phyloP scores from a whole-genome alignment of 1,140 invertebrate species.

The Aradophagus sp. region DNA sequence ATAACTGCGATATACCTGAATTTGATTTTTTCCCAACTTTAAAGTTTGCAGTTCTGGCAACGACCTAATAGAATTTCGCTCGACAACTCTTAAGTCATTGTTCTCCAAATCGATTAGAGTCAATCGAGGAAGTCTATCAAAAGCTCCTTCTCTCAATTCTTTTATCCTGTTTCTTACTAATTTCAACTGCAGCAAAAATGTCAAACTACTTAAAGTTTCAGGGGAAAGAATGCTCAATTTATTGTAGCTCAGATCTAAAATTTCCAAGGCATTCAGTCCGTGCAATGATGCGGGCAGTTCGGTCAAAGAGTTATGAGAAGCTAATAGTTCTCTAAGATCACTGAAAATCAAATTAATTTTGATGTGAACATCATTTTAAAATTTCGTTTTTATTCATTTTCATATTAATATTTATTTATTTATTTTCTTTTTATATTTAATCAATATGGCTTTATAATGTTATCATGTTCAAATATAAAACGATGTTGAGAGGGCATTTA shows the following conservation, averaged over 20 bases:
- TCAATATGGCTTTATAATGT: too few species aligned
- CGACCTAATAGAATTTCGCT: conserved; percentile 83
- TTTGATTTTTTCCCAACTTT: conserved; percentile 84
- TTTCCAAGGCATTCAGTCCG: conserved; percentile 79
- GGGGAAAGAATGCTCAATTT: conserved; percentile 82
- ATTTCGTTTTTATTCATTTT: too few species aligned
- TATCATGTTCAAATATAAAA: too few species aligned
- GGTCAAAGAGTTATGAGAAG: conserved; percentile 85
- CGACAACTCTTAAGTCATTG: conserved; percentile 86
- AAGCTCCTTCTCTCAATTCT: conserved; percentile 82
- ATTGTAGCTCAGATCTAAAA: conserved; percentile 87
- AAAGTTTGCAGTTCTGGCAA: conserved; percentile 85
- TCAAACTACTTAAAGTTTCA: conserved; percentile 80
- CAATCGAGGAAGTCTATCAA: conserved; percentile 82
- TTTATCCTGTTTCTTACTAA: conserved; percentile 85
- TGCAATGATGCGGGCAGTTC: conserved; percentile 83
- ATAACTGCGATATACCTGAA: conserved; percentile 74
- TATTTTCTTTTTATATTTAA: too few species aligned
- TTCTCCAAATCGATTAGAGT: conserved; percentile 85
- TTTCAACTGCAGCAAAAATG: conserved; percentile 80
- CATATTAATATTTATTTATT: too few species aligned
- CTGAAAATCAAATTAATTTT: conserved; percentile 68
- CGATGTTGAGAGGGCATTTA: too few species aligned
- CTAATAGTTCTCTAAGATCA: conserved; percentile 82
- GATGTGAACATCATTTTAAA: too few species aligned